Conservation (phyloP, 2,797 vertebrate species). For the Amphiprion clarkii region DNA sequence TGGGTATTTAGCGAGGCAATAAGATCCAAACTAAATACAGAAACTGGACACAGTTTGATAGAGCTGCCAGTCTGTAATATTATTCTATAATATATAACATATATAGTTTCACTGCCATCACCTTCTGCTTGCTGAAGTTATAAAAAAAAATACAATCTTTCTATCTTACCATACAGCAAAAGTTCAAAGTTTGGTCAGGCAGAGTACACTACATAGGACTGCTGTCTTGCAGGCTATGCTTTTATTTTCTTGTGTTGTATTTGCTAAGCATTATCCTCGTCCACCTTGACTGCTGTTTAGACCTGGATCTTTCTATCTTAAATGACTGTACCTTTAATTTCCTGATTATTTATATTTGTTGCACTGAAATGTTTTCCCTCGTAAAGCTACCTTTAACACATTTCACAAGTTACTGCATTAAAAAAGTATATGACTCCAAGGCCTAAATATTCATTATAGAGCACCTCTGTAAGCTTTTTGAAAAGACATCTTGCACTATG, state of each 20-base stretch:
- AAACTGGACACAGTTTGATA: slow-evolving; percentile 6
- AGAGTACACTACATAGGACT: not conserved
- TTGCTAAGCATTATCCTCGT: not conserved
- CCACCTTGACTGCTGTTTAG: too few species aligned
- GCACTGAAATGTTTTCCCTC: too few species aligned
- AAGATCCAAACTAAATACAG: slow-evolving; percentile 49
- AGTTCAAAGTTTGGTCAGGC: not conserved
- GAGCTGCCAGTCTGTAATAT: slow-evolving; percentile 2
- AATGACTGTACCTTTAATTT: too few species aligned
- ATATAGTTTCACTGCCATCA: not conserved
- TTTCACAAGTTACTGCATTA: not conserved
- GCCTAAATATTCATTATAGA: not conserved
- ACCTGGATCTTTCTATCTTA: too few species aligned
- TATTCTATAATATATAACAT: slow-evolving; percentile 12
- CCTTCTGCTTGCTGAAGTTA: slow-evolving; percentile 10
- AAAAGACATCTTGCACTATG: not conserved
- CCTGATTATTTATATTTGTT: not conserved
- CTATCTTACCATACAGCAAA: not conserved
- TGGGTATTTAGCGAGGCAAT: slow-evolving; percentile 24
- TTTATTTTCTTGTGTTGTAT: not conserved
- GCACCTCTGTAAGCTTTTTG: not conserved
- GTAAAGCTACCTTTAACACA: not conserved
- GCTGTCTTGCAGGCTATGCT: not conserved
- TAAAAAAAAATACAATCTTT: slow-evolving; percentile 3
- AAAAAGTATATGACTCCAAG: not conserved